Conservation (phyloP, 2,888 invertebrate species). For the Bursaphelenchus okinawaensis region DNA sequence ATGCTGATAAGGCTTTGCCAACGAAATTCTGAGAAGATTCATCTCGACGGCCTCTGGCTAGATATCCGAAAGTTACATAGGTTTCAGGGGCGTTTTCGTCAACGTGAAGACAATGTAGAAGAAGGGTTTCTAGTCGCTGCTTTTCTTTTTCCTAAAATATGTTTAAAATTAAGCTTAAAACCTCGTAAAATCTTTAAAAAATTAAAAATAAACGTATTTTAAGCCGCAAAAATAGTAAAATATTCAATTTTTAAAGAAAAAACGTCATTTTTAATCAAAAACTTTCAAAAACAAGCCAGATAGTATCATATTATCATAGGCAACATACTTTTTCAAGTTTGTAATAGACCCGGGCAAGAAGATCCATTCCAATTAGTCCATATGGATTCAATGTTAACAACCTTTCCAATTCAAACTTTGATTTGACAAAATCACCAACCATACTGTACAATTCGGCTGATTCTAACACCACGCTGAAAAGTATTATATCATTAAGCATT, state of each 20-base stretch:
- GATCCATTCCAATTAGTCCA: slow-evolving; percentile 1
- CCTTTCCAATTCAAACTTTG: slow-evolving; percentile 1
- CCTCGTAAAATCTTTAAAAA: too few relatives aligned
- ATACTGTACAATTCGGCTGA: not conserved
- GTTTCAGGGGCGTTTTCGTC: slow-evolving; percentile 3
- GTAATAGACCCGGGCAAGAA: not conserved
- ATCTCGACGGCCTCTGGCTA: not conserved
- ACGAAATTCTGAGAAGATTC: not conserved
- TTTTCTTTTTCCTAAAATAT: not conserved
- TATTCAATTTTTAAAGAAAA: not conserved
- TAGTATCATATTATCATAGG: too few relatives aligned
- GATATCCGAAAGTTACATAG: not conserved
- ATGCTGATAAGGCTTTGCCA: not conserved
- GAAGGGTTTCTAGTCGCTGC: slow-evolving; percentile 1
- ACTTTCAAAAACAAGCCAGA: too few relatives aligned
- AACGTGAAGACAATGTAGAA: not conserved
- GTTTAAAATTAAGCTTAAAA: not conserved
- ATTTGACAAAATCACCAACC: not conserved
- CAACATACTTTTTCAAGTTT: not conserved
- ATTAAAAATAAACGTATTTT: too few relatives aligned
- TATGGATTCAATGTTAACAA: slow-evolving; percentile 1
- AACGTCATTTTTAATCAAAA: too few relatives aligned
- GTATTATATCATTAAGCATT: too few relatives aligned
- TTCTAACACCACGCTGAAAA: slow-evolving; percentile 2
- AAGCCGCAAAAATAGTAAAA: not conserved